Conservation (phyloP, 2,888 invertebrate species). For the Lobophora halterata region DNA sequence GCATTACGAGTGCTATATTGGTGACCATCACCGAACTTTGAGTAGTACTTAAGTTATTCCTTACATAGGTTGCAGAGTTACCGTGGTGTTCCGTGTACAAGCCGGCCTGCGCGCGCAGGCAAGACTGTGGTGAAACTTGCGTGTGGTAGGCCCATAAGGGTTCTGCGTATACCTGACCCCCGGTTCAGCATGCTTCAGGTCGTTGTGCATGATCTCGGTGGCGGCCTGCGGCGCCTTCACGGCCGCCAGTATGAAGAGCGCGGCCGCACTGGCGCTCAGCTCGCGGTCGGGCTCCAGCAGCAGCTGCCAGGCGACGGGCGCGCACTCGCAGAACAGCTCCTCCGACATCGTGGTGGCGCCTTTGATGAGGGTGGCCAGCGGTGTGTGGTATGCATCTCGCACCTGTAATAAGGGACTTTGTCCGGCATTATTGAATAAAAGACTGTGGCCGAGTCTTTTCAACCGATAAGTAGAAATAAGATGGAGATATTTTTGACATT, state of each 20-base stretch:
- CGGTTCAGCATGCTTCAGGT: slow-evolving; percentile 92
- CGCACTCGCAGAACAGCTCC: slow-evolving; percentile 91
- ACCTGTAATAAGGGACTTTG: slow-evolving; percentile 66
- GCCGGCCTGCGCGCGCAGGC: too few species aligned
- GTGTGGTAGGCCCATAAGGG: too few species aligned
- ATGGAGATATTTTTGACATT: too few species aligned
- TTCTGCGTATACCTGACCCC: slow-evolving; percentile 87
- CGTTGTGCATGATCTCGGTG: slow-evolving; percentile 92
- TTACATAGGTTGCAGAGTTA: too few species aligned
- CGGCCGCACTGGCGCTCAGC: slow-evolving; percentile 91
- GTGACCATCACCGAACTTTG: too few species aligned
- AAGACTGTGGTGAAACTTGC: too few species aligned
- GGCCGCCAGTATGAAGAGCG: slow-evolving; percentile 95
- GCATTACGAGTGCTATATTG: too few species aligned
- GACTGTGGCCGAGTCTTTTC: too few species aligned
- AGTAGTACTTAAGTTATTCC: too few species aligned
- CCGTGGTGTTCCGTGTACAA: too few species aligned
- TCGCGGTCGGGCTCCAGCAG: slow-evolving; percentile 95
- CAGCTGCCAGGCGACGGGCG: slow-evolving; percentile 97
- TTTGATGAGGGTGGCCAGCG: slow-evolving; percentile 92
- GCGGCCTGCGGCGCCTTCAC: slow-evolving; percentile 95
- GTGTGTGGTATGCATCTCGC: slow-evolving; percentile 93
- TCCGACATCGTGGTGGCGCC: slow-evolving; percentile 94
- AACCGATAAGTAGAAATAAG: too few species aligned
- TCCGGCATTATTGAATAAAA: too few species aligned